phyloP scores from a whole-genome alignment of 1,140 invertebrate species.

The Anoplolepis gracilipes region DNA sequence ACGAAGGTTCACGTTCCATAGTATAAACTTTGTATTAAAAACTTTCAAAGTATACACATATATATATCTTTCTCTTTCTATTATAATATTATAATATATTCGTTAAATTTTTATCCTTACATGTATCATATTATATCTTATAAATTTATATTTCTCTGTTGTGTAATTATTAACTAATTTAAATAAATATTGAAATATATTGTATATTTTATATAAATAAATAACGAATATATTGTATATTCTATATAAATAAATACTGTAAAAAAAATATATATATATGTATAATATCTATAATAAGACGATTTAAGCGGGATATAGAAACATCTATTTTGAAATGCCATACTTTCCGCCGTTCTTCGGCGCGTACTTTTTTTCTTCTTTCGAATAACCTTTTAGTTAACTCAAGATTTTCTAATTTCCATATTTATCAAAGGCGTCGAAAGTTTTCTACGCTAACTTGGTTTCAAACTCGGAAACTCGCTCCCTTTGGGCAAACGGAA shows the following conservation, averaged over 20 bases:
- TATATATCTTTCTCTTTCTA: too few relatives aligned
- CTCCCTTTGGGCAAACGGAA: conserved; percentile 20
- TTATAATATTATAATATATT: too few relatives aligned
- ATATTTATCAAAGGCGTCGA: conserved; percentile 74
- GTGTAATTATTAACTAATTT: neutral
- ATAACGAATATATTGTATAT: neutral
- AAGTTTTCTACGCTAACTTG: conserved; percentile 66
- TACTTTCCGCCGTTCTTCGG: neutral
- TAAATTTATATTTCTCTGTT: neutral
- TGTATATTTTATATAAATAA: neutral
- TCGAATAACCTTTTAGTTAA: conserved; percentile 51
- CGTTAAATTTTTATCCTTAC: neutral
- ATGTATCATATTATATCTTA: neutral
- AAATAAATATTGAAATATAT: neutral
- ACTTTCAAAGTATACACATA: too few relatives aligned
- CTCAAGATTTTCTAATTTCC: conserved; percentile 73
- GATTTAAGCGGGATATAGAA: conserved; percentile 20
- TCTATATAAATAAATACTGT: neutral
- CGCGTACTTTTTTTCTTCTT: conserved; percentile 37
- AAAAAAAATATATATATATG: neutral
- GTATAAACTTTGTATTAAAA: neutral
- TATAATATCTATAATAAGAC: neutral
- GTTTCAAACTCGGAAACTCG: conserved; percentile 57
- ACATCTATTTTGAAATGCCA: neutral
- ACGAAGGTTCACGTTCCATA: neutral